Base-by-base conservation (phyloP, 2,888 invertebrate species). In the Nephrocerus scutellatus region DNA sequence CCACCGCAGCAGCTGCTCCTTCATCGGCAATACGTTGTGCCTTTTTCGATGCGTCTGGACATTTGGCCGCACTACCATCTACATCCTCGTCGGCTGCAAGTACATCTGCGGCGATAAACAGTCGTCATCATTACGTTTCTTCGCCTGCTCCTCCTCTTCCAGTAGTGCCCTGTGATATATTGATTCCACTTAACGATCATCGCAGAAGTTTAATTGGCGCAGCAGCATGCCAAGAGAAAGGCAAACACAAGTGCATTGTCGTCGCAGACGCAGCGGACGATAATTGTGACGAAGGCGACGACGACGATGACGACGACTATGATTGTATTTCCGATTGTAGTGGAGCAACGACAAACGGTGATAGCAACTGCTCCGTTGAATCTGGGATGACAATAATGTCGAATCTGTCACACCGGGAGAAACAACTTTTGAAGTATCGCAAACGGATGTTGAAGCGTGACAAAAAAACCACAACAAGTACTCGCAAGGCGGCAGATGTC, bases 231-330 rank as follows among this genome's bases (percentile, higher is more conserved):
- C 80, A 79, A 50, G 76, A 80, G 50, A 82, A 76, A 41, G 85
- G 84, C 0, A 84, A 84, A 60, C 85, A 85, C 60, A 80, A 80
- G 48, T 86, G 85, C 64, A 78, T 74, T 38, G 82, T 82, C 56
- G 78, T 81, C 51, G 81, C 82, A 22, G 84, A 84, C 52, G 42
- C 40, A 16, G 32, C 33, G 8, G 79, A 81, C 3, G 77, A 76
- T 8, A 59, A 30, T 52, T 68, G 59, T 23, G 62, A 46, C 29
- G 54, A 62, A 39, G 51, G 59, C 5, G 60, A 57, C 44, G 59
- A 46, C 6, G 41, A 19, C 9, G 34, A 39, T 32, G 35, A 16
- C 9, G 33, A 34, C 19, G 29, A 24, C n/a, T 29, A 18, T 5
- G 3, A 30, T n/a, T 15, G 21, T 19, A 25, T 20, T 15, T 3